A percentile compares a stretch with the other conserved stretches of the same genome.
Evolutionary conservation across 2,113 vertebrate genomes (phyloP).

Genomic region (Myotis lucifugus): DNA sequence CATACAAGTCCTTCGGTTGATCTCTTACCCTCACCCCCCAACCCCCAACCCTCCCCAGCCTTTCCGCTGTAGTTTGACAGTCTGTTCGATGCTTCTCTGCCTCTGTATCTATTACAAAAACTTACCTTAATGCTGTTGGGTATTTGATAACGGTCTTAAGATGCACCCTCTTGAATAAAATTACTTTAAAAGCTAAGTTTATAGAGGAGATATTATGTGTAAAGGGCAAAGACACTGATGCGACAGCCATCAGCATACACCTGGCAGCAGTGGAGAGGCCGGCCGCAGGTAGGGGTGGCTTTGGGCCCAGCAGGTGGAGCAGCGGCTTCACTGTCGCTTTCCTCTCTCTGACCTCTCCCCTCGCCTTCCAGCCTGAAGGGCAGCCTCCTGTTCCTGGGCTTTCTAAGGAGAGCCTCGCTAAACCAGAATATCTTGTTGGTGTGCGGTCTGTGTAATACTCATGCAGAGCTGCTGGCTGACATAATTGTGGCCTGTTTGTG

Average conservation of each 20-base stretch:
- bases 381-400: neutral
- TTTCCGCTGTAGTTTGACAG: too few relatives aligned
- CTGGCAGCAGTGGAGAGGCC: accelerated
- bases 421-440: neutral
- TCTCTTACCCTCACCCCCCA: too few relatives aligned
- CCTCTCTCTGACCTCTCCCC: neutral
- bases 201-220: neutral
- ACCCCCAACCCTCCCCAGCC: too few relatives aligned
- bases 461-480: neutral
- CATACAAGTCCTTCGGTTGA: too few relatives aligned
- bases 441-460: accelerated
- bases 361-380: neutral
- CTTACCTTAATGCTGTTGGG: neutral
- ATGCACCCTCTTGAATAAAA: neutral
- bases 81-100: too few relatives aligned
- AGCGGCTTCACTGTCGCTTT: neutral
- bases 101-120: neutral
- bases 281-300: accelerated
- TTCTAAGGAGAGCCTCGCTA: neutral
- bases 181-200: neutral
- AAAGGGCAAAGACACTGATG: neutral
- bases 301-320: slow-evolving; percentile 76
- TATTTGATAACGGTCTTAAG: neutral
- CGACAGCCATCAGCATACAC: neutral
- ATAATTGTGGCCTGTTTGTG: neutral